These are phyloP conservation scores for Oscheius myriophilus DNA, from an alignment of 2,888 invertebrate species.

Conservation along the genomic window DNA sequence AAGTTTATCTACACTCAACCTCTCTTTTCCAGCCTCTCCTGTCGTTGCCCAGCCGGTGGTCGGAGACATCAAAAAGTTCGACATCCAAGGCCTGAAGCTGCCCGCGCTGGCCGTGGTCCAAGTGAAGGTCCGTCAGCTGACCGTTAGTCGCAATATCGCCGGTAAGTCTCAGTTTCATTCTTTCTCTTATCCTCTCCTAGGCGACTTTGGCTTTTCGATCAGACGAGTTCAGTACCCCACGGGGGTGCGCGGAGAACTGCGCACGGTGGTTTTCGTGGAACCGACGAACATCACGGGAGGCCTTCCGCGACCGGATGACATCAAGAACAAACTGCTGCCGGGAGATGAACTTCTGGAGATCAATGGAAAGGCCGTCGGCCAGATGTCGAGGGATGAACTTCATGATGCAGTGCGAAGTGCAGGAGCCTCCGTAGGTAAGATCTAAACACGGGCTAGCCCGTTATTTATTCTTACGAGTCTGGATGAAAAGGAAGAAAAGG, in stretches of 20 bases:
- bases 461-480: not conserved
- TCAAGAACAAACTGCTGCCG: conserved; percentile 84
- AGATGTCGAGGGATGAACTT: conserved; percentile 83
- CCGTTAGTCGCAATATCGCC: conserved; percentile 42
- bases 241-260: conserved; percentile 31
- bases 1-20: no score
- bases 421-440: conserved; percentile 70
- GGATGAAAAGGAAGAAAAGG: no score
- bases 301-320: conserved; percentile 61
- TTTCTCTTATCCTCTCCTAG: conserved; percentile 21
- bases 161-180: conserved; percentile 33
- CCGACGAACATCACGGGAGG: conserved; percentile 49
- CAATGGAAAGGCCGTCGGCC: conserved; percentile 83
- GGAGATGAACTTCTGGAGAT: conserved; percentile 92
- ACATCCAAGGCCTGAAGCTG: conserved; percentile 52
- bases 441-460: no score
- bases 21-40: conserved; percentile 7
- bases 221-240: conserved; percentile 53
- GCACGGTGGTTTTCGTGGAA: conserved; percentile 58
- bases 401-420: conserved; percentile 79
- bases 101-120: conserved; percentile 58
- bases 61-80: conserved; percentile 34
- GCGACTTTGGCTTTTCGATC: conserved; percentile 62
- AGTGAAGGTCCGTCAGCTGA: conserved; percentile 47
- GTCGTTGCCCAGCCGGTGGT: not conserved